Evolutionary conservation across 2,888 invertebrate genomes (phyloP), one percentile per base, ranked within the genome.

Genomic region (Rhingia campestris): DNA sequence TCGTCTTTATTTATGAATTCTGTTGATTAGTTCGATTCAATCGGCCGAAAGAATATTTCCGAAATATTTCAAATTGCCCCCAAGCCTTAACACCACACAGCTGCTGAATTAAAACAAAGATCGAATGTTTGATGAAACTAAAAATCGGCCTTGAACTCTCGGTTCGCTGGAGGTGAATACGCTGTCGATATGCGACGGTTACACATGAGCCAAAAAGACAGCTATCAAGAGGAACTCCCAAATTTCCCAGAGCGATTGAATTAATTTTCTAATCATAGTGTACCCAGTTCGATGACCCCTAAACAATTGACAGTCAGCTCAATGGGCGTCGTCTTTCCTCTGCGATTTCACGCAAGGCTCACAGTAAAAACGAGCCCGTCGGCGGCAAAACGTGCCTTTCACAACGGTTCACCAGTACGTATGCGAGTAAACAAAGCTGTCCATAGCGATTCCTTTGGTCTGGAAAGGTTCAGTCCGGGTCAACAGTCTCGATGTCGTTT

Each of bases 391-490:
- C 47, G 35, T 74, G 73, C 79, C 82, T 82, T 82, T 82, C 82
- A 82, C 79, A 79, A 72, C 7, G 6, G 56, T 61, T 64, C 67
- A 63, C 69, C 56, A 72, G 79, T 54, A 75, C 22, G 22, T 22
- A 45, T 72, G 53, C 45, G 37, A 49, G 35, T 79, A 73, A 81
- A 81, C 81, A 81, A 75, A 64, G 77, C 66, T 61, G 54, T 39
- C 63, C 37, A 69, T 47, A 22, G 43, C 63, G 43, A 72, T 77
- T 61, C 49, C 32, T 35, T 56, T 66, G 56, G 61, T 64, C 58
- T 67, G 73, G 53, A 74, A 82, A 79, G 73, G 82, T 79, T 82
- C 69, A 74, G 67, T 73, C 51, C 63, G 73, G 82, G 82, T 82
- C 82, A 82, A 79, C 47, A 69, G 73, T 64, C 82, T 72, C 30